Evolutionary conservation across 2,888 invertebrate genomes (phyloP).

Genomic region (Tenodera sinensis): DNA sequence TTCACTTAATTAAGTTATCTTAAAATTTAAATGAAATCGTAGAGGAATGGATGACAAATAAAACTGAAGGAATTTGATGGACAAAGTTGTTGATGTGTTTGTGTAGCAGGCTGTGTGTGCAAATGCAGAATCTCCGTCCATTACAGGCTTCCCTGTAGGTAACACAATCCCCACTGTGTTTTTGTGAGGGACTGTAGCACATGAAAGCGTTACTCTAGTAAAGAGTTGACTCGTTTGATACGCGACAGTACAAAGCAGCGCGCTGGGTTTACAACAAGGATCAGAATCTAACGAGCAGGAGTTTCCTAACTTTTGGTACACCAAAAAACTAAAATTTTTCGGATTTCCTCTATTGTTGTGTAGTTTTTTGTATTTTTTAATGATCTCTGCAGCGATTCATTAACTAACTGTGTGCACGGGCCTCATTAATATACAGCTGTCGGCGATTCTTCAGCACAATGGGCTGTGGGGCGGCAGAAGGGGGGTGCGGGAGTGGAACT

Average conservation of each 20-base stretch:
- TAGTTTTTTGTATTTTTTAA: constrained; percentile 4
- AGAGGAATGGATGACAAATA: too few species aligned
- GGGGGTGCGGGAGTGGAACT: neutral
- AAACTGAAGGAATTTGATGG: too few species aligned
- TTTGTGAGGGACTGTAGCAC: neutral
- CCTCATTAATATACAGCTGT: constrained; percentile 31
- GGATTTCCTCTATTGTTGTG: constrained; percentile 15
- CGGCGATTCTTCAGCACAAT: constrained; percentile 32
- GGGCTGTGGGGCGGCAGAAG: neutral
- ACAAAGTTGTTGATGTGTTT: too few species aligned
- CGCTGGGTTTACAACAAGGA: neutral
- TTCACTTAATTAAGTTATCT: too few species aligned
- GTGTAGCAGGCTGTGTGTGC: too few species aligned
- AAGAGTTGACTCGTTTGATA: neutral
- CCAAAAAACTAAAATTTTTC: constrained; percentile 14
- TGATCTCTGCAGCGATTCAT: constrained; percentile 23
- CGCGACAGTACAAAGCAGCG: neutral
- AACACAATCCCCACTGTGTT: neutral
- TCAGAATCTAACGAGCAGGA: neutral
- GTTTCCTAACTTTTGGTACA: constrained; percentile 11
- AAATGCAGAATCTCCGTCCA: neutral
- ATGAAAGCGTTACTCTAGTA: neutral
- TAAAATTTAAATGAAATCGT: too few species aligned
- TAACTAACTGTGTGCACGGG: constrained; percentile 11
- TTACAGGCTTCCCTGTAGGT: too few species aligned